Evolutionary conservation across 2,797 vertebrate genomes (phyloP).

Genomic region (Columba guinea): DNA sequence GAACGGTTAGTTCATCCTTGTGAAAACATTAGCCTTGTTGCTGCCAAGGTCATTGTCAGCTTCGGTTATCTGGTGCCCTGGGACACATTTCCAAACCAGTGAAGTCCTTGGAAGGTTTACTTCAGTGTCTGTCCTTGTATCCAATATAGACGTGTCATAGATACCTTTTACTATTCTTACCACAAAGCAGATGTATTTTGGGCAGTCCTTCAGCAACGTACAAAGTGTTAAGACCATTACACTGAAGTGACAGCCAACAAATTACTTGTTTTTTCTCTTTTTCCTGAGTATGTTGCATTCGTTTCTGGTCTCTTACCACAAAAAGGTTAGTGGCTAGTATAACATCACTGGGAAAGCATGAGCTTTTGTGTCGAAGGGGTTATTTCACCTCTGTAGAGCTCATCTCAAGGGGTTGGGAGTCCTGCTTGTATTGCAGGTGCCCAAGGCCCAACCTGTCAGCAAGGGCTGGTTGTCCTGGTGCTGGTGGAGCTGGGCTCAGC

Average conservation of each 20-base stretch:
- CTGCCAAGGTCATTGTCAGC: background rate
- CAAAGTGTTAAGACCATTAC: background rate
- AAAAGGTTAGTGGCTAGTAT: background rate
- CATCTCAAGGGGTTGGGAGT: background rate
- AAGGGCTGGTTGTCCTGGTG: background rate
- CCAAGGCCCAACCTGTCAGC: background rate
- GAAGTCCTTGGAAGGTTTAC: conserved; percentile 10
- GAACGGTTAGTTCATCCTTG: background rate
- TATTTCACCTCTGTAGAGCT: background rate
- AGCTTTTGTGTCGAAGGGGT: background rate
- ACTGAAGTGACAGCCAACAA: background rate
- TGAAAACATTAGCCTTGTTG: background rate
- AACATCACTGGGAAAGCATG: too few relatives aligned
- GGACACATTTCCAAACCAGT: background rate
- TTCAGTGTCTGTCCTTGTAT: background rate
- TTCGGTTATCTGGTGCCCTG: background rate
- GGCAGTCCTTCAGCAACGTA: background rate
- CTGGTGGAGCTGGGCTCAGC: background rate
- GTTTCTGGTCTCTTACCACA: background rate
- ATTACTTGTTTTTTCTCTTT: background rate
- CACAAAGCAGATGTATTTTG: background rate
- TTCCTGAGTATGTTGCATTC: background rate
- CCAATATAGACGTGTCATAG: background rate
- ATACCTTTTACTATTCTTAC: background rate
- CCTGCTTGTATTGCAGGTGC: background rate